phyloP scores from a whole-genome alignment of 2,888 invertebrate species.

The Yponomeuta malinellus region DNA sequence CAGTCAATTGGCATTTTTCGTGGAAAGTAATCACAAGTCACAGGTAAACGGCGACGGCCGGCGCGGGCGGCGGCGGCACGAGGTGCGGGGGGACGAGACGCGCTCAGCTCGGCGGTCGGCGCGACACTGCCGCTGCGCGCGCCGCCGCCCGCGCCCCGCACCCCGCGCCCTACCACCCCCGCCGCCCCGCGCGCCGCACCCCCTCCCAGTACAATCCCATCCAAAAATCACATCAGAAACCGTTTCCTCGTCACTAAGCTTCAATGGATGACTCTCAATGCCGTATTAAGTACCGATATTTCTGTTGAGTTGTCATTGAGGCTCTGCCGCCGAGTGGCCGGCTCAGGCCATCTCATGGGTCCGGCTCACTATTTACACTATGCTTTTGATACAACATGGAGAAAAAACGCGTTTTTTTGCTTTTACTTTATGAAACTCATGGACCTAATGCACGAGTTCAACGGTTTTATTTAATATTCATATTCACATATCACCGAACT shows the following conservation, averaged over 20 bases:
- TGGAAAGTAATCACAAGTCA: not conserved
- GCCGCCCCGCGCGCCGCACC: conserved; percentile 28
- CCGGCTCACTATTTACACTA: too few relatives aligned
- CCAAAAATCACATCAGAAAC: conserved; percentile 64
- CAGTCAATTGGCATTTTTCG: conserved; percentile 5
- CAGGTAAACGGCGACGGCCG: conserved; percentile 32
- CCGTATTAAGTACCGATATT: conserved; percentile 51
- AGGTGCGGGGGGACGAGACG: conserved; percentile 25
- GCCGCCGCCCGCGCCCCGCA: conserved; percentile 60
- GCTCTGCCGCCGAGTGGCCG: too few relatives aligned
- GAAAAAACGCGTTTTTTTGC: too few relatives aligned
- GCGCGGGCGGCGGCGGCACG: conserved; percentile 32
- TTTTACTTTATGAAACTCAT: too few relatives aligned
- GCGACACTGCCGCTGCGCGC: conserved; percentile 61
- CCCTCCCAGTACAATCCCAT: conserved; percentile 49
- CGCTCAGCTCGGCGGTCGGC: conserved; percentile 39
- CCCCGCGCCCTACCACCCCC: conserved; percentile 34
- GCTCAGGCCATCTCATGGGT: too few relatives aligned
- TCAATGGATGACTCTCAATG: conserved; percentile 53
- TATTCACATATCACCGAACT: too few relatives aligned
- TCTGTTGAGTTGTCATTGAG: conserved; percentile 39
- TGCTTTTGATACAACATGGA: too few relatives aligned
- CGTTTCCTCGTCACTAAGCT: conserved; percentile 62
- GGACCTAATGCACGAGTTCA: too few relatives aligned
- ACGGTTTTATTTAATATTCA: too few relatives aligned